These are phyloP conservation scores for Coregonus sp. DNA, from an alignment of 2,797 vertebrate species.

Conservation along the genomic window DNA sequence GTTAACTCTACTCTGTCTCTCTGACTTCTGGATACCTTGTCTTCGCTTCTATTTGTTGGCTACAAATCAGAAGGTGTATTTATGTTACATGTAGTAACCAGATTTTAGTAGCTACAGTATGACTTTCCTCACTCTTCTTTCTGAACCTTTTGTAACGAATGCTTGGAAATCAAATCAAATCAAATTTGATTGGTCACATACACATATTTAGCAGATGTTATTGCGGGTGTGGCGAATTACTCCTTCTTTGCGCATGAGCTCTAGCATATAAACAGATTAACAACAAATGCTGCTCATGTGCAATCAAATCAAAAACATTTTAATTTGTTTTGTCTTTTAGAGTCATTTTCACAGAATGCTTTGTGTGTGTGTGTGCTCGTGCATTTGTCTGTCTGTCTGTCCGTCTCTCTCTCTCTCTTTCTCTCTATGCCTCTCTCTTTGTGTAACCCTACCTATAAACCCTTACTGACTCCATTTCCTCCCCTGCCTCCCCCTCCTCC, in stretches of 20 bases:
- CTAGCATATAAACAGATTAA: constrained; percentile 10
- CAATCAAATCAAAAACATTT: constrained; percentile 50
- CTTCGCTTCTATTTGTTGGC: constrained; percentile 20
- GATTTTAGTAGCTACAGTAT: background rate
- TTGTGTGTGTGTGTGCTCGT: constrained; percentile 10
- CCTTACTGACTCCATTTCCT: background rate
- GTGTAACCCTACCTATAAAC: constrained; percentile 8
- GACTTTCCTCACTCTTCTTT: constrained; percentile 2
- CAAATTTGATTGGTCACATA: too few relatives aligned
- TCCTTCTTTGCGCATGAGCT: constrained; percentile 50
- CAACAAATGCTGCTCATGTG: background rate
- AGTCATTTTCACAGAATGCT: background rate
- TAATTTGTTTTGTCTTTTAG: constrained; percentile 45
- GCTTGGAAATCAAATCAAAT: constrained; percentile 10
- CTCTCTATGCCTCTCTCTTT: background rate
- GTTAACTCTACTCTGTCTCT: constrained; percentile 9
- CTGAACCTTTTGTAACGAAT: constrained; percentile 1
- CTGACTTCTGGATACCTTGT: constrained; percentile 3
- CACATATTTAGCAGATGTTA: too few relatives aligned
- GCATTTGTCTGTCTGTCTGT: background rate
- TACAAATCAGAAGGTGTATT: background rate
- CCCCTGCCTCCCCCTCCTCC: background rate
- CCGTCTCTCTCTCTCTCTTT: background rate
- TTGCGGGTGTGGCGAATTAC: background rate
- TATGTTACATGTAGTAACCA: background rate